A percentile compares a stretch with the other conserved stretches of the same genome.
phyloP scores from a whole-genome alignment of 2,797 vertebrate species.

The Jordanella pulchra region DNA sequence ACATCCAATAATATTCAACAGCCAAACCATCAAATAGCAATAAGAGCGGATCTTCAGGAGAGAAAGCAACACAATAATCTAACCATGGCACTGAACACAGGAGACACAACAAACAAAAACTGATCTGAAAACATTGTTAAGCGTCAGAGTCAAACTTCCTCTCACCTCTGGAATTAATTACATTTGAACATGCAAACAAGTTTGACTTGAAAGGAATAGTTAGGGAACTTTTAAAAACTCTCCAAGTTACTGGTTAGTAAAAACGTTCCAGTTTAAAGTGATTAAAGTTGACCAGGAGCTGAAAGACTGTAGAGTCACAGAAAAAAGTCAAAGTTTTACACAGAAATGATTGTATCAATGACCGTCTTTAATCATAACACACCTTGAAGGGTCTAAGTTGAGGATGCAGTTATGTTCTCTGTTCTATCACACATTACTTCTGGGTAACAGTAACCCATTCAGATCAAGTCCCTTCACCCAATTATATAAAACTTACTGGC shows the following conservation, averaged over 20 bases:
- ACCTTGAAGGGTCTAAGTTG: neutral
- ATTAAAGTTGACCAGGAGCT: neutral
- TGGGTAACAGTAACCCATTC: neutral
- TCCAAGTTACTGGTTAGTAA: neutral
- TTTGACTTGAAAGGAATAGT: neutral
- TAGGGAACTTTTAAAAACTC: neutral
- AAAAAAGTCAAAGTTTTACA: neutral
- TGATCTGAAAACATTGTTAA: neutral
- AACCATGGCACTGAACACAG: neutral
- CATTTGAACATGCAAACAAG: neutral
- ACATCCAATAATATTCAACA: slow-evolving; percentile 76
- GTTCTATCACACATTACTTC: neutral
- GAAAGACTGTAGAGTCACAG: neutral
- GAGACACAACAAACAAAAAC: slow-evolving; percentile 7
- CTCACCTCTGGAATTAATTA: neutral
- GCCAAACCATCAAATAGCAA: slow-evolving; percentile 40
- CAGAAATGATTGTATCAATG: neutral
- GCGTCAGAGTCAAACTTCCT: neutral
- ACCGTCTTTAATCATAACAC: neutral
- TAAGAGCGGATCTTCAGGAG: slow-evolving; percentile 50
- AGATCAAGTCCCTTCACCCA: neutral
- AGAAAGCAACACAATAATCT: slow-evolving; percentile 31
- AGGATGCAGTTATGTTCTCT: neutral
- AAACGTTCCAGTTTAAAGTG: neutral
- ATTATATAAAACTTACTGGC: too few relatives aligned